Percentiles rank a stretch among this genome's conserved stretches.
phyloP scores from a whole-genome alignment of 2,113 vertebrate genomes.

The Tupaia chinensis region DNA sequence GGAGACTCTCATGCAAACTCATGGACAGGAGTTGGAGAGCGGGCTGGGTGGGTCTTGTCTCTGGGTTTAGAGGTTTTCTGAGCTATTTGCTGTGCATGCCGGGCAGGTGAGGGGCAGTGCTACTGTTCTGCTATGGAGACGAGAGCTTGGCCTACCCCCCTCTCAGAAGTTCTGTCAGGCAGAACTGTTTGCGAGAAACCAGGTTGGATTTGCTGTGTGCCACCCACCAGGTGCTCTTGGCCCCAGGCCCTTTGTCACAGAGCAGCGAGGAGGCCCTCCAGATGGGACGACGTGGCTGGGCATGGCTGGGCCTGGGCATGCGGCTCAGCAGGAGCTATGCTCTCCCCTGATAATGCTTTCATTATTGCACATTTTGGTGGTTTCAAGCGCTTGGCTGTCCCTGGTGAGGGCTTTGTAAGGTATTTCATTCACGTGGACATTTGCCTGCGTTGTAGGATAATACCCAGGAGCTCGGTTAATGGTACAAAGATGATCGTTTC shows the following conservation, averaged over 20 bases:
- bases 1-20: neutral
- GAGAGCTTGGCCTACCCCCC: neutral
- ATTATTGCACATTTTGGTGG: neutral
- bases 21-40: neutral
- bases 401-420: neutral
- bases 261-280: neutral
- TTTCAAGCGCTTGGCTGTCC: neutral
- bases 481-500: neutral
- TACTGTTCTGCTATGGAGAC: neutral
- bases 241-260: neutral
- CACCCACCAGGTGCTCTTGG: neutral
- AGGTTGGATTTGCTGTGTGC: neutral
- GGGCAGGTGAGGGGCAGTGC: neutral
- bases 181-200: neutral
- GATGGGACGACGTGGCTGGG: neutral
- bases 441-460: conserved; percentile 5
- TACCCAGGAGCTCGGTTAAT: neutral
- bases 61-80: neutral
- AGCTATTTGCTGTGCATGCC: neutral
- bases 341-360: neutral
- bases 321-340: neutral
- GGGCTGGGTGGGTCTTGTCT: neutral
- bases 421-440: neutral
- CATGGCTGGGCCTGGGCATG: accelerated
- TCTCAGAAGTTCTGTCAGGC: neutral